Evolutionary conservation across 2,113 vertebrate genomes (phyloP), one percentile per base, ranked within the genome.

Genomic region (Laticauda colubrina): DNA sequence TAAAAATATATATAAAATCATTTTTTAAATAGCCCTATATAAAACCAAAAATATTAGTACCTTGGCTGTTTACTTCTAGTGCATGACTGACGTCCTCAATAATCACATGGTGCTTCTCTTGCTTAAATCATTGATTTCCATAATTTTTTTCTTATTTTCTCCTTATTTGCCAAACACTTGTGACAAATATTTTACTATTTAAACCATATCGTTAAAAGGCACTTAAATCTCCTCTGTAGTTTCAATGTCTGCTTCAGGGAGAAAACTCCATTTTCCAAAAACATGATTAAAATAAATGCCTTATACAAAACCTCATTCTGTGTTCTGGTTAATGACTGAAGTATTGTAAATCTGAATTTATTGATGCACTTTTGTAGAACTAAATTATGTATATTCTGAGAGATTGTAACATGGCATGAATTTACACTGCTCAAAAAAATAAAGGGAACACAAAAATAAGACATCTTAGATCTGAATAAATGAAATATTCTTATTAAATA

Each of bases 201-300:
- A 93, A 34, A 88, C 81, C 48, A 81, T 94, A 94, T 90, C 69
- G 92, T 69, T 94, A 96, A 95, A 94, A 95, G 94, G 59, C 88
- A 87, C 94, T 90, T 95, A 96, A 56, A 48, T 92, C 57, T 93
- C 90, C 51, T 90, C 93, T 95, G 93, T 94, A 95, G 93, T 96
- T 95, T 96, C 89, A 93, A 54, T 96, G 95, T 94, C 88, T 95
- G 89, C 91, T 85, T 92, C 89, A 87, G 89, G 95, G 89, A 93
- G 90, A 90, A 94, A 91, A 93, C 92, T 96, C 91, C 96, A 93
- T 92, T 94, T 96, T 92, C 94, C 95, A 92, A 93, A 96, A 75
- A 89, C 91, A 0, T 94, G 93, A 96, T 93, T 85, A 94, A 94
- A 97, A 96, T 97, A 97, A 96, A 96, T 95, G 88, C 91, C 94